A percentile compares a stretch with the other conserved stretches of the same genome.
Evolutionary conservation across 2,113 vertebrate species (phyloP).

Genomic region (Channa argus): DNA sequence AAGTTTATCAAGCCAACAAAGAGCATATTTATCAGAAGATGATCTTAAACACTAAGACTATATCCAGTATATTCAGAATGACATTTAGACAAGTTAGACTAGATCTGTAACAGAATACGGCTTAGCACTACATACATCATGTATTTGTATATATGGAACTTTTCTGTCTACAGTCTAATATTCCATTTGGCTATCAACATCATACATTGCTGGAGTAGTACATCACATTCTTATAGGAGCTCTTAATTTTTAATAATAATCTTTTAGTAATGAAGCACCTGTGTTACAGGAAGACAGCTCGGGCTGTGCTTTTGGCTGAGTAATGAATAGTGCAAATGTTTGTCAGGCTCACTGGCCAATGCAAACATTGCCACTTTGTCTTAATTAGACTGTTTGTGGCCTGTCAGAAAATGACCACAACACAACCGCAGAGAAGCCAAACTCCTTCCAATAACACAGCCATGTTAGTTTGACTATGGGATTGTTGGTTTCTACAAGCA

Average conservation of each 20-base stretch:
- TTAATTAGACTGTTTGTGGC: not conserved
- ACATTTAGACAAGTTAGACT: no score
- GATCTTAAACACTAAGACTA: no score
- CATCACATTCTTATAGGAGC: no score
- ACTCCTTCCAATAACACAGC: not conserved
- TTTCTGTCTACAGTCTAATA: no score
- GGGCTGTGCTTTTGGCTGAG: not conserved
- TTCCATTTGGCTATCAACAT: not conserved
- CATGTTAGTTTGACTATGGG: not conserved
- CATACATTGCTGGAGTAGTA: not conserved
- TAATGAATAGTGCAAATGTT: not conserved
- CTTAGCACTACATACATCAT: no score
- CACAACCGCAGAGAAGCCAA: not conserved
- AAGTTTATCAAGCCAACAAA: constrained; percentile 9
- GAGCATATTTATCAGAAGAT: not conserved
- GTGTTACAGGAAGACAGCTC: not conserved
- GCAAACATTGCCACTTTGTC: not conserved
- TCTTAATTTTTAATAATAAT: no score
- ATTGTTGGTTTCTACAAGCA: not conserved
- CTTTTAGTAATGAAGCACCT: not conserved
- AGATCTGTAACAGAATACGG: no score
- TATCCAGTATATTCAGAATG: no score
- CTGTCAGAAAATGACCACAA: not conserved
- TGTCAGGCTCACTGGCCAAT: not conserved
- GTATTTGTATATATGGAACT: not conserved